phyloP scores from a whole-genome alignment of 2,888 invertebrate genomes.

The Caenorhabditis uteleia region DNA sequence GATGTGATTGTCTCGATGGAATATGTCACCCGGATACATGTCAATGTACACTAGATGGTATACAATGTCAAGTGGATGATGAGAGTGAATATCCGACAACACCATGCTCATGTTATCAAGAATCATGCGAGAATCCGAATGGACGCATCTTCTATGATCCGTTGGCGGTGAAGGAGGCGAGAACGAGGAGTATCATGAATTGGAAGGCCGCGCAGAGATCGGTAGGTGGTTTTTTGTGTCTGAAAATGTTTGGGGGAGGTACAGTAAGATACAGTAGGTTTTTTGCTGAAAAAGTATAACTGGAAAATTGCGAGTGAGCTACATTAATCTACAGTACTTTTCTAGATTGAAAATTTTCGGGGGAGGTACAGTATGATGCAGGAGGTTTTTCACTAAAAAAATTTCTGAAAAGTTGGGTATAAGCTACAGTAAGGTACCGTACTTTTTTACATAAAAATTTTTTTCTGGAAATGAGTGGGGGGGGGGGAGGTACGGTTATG shows the following conservation, averaged over 20 bases:
- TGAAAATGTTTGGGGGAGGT: background rate
- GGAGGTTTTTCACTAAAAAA: too few relatives aligned
- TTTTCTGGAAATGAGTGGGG: too few relatives aligned
- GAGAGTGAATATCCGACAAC: constrained; percentile 1
- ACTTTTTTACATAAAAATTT: too few relatives aligned
- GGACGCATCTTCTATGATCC: constrained; percentile 31
- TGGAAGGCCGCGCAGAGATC: constrained; percentile 13
- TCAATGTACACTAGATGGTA: constrained; percentile 35
- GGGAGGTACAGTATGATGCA: too few relatives aligned
- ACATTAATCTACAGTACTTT: too few relatives aligned
- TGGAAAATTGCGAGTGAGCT: too few relatives aligned
- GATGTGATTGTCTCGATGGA: constrained; percentile 46
- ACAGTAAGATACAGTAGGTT: background rate
- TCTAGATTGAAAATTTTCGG: too few relatives aligned
- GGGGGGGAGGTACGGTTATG: too few relatives aligned
- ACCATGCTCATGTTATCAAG: constrained; percentile 23
- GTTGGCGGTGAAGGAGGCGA: constrained; percentile 10
- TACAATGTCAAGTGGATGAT: constrained; percentile 41
- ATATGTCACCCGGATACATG: constrained; percentile 44
- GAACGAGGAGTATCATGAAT: constrained; percentile 15
- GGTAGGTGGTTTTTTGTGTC: too few relatives aligned
- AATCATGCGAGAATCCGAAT: constrained; percentile 23
- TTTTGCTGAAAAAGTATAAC: too few relatives aligned
- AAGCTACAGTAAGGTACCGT: too few relatives aligned
- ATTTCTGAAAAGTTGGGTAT: too few relatives aligned